Conservation (phyloP, 1,140 invertebrate species). For the Belonocnema kinseyi region DNA sequence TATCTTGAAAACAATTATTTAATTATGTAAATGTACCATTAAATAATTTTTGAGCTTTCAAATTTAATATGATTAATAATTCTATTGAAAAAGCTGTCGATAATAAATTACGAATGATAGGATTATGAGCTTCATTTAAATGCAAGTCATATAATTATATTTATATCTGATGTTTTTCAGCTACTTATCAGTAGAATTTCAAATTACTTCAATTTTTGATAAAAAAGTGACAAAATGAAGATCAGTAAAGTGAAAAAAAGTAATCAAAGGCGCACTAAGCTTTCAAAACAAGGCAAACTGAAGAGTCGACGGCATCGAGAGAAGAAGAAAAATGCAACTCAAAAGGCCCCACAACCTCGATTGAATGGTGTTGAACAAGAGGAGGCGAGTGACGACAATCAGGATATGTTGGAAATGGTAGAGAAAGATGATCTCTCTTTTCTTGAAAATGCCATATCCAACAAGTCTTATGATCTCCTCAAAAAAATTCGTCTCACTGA, state of each 20-base stretch:
- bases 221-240: slow-evolving; percentile 77
- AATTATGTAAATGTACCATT: too few relatives aligned
- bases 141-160: too few relatives aligned
- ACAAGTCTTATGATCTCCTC: slow-evolving; percentile 74
- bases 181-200: too few relatives aligned
- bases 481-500: slow-evolving; percentile 64
- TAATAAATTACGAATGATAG: too few relatives aligned
- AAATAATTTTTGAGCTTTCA: too few relatives aligned
- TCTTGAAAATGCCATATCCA: slow-evolving; percentile 75
- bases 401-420: slow-evolving; percentile 80
- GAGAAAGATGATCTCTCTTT: slow-evolving; percentile 81
- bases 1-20: too few relatives aligned
- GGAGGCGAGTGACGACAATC: slow-evolving; percentile 76
- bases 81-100: too few relatives aligned
- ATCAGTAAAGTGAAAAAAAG: slow-evolving; percentile 80
- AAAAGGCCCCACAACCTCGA: slow-evolving; percentile 64
- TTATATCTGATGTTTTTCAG: too few relatives aligned
- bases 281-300: slow-evolving; percentile 79
- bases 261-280: slow-evolving; percentile 80
- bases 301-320: slow-evolving; percentile 71
- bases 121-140: too few relatives aligned
- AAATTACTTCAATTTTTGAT: slow-evolving; percentile 1
- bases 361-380: slow-evolving; percentile 69
- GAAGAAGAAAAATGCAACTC: slow-evolving; percentile 72
- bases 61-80: too few relatives aligned